Conservation (phyloP, 2,888 invertebrate genomes). For the Phlogophora meticulosa region DNA sequence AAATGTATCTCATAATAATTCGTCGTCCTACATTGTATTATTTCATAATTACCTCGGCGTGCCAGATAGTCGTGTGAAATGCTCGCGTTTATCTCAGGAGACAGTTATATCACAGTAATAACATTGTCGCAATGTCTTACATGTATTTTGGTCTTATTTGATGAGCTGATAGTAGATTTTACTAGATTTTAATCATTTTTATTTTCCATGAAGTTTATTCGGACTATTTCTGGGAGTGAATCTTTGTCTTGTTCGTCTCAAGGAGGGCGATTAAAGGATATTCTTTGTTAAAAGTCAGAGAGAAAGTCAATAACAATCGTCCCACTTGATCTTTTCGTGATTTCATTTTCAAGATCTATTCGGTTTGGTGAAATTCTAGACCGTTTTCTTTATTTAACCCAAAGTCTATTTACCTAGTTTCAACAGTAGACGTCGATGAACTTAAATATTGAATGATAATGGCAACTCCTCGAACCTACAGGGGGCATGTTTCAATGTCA, state of each 20-base stretch:
- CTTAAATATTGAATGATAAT: not conserved
- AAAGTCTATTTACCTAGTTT: not conserved
- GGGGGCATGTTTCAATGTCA: slow-evolving; percentile 32
- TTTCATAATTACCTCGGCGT: slow-evolving; percentile 67
- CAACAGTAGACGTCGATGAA: not conserved
- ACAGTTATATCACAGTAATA: slow-evolving; percentile 61
- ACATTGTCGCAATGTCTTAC: slow-evolving; percentile 54
- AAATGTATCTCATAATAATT: slow-evolving; percentile 63
- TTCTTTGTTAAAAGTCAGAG: not conserved
- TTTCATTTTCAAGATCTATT: not conserved
- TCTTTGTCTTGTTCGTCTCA: not conserved
- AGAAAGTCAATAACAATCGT: not conserved
- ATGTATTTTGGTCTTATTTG: slow-evolving; percentile 48
- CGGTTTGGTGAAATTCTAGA: slow-evolving; percentile 3
- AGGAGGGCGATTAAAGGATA: slow-evolving; percentile 7
- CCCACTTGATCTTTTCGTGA: not conserved
- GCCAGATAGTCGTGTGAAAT: slow-evolving; percentile 63
- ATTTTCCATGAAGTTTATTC: not conserved
- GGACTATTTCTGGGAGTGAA: not conserved
- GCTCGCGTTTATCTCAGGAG: slow-evolving; percentile 52
- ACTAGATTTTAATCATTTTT: not conserved
- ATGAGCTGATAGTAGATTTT: slow-evolving; percentile 48
- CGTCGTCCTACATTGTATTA: slow-evolving; percentile 71
- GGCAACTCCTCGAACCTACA: slow-evolving; percentile 1
- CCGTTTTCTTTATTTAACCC: slow-evolving; percentile 2